phyloP scores from a whole-genome alignment of 2,888 invertebrate species.

The Metacarcinus magister region DNA sequence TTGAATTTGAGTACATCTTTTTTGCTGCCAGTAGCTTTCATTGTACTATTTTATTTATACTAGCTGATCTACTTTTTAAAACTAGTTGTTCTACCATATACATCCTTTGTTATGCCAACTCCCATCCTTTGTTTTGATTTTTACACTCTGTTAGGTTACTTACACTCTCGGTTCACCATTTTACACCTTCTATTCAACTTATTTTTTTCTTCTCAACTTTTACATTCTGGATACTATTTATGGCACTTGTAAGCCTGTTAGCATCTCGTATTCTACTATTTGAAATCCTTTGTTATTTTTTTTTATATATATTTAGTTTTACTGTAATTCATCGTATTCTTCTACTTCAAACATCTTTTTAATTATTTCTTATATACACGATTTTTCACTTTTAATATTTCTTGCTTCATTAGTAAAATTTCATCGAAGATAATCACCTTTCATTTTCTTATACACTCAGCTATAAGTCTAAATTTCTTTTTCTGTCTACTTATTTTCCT shows the following conservation, averaged over 20 bases:
- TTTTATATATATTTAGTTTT: background rate
- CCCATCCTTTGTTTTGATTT: background rate
- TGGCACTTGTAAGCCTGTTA: background rate
- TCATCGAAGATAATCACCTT: background rate
- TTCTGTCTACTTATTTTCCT: background rate
- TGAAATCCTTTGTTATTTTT: background rate
- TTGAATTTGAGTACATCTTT: too few relatives aligned
- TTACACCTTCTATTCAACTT: background rate
- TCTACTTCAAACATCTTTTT: background rate
- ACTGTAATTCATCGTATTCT: background rate
- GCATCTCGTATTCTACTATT: background rate
- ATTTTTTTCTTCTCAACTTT: background rate
- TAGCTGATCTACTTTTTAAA: background rate
- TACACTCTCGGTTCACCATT: background rate
- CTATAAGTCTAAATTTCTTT: background rate
- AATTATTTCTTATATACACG: background rate
- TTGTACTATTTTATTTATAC: background rate
- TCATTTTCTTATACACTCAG: background rate
- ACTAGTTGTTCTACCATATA: background rate
- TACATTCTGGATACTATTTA: background rate
- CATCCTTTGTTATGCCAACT: background rate
- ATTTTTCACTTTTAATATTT: background rate
- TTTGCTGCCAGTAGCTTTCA: too few relatives aligned
- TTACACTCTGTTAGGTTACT: background rate
- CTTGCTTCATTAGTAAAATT: background rate